Evolutionary conservation across 2,888 invertebrate species (phyloP).

Genomic region (Ochlodes sylvanus): DNA sequence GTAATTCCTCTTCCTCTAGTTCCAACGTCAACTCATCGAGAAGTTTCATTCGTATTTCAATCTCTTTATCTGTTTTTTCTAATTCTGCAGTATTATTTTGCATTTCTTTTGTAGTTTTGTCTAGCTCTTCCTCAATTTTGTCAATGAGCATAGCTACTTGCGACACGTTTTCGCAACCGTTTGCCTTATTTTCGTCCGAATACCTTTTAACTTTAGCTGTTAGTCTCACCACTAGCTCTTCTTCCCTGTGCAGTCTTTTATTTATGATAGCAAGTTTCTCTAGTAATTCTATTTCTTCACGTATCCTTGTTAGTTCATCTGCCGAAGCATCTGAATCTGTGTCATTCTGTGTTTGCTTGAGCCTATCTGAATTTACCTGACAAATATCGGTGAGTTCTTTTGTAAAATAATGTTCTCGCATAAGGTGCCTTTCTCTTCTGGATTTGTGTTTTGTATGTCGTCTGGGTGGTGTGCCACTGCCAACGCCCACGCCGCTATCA

Average conservation of each 20-base stretch:
- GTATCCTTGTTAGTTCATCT: constrained; percentile 84
- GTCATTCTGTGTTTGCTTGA: constrained; percentile 72
- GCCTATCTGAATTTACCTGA: constrained; percentile 80
- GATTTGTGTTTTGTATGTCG: constrained; percentile 82
- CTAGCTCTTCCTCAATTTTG: constrained; percentile 82
- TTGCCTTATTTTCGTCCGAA: constrained; percentile 79
- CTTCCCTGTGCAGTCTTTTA: constrained; percentile 89
- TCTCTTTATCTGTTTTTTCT: constrained; percentile 77
- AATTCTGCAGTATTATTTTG: constrained; percentile 80
- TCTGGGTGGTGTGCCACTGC: constrained; percentile 86
- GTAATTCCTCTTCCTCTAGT: constrained; percentile 78
- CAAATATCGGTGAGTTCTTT: constrained; percentile 83
- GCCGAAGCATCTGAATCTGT: constrained; percentile 80
- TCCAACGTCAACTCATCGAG: constrained; percentile 83
- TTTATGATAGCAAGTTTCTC: constrained; percentile 90
- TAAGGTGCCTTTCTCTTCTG: constrained; percentile 79
- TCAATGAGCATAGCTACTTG: constrained; percentile 78
- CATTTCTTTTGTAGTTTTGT: constrained; percentile 80
- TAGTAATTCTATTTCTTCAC: constrained; percentile 89
- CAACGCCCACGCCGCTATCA: constrained; percentile 88
- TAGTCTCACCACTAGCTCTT: constrained; percentile 88
- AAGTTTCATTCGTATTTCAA: constrained; percentile 81
- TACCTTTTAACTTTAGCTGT: constrained; percentile 87
- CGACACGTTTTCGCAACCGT: constrained; percentile 77
- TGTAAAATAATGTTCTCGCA: constrained; percentile 83